Base-by-base conservation (phyloP, 2,113 vertebrate species). In the Brachyistius frenatus region DNA sequence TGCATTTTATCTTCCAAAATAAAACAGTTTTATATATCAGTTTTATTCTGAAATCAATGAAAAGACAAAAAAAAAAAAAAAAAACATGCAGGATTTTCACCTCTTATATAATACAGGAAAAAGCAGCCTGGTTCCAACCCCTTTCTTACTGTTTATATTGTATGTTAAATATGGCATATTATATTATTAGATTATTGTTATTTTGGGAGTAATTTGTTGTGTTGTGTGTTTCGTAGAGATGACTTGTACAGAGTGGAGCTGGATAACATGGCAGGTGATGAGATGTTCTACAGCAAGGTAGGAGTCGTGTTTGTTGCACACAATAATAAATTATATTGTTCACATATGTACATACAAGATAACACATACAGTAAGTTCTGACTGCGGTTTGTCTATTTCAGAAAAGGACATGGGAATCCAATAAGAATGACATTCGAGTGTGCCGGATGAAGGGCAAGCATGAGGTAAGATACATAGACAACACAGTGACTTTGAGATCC, bases 371-470 rank as follows among this genome's bases (percentile, higher is more conserved):
- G 57, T 5, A 3, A 39, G 33, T 5, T 32, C 55, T 76, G 31
- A 76, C 39, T 55, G 33, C 49, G 57, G 1, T 73, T 69, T 33
- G 5, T 80, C 73, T 41, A 53, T 87, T 53, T 36, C 91, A 99
- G 98, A 99, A 97, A 84, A 93, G 97, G 84, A 97, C 96, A 0
- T 99, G 98, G 98, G 95, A 90, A 84, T 98, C 98, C n/a, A 98
- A 97, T 86, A 96, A 97, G 82, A 96, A 97, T 0, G 97, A 99
- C 92, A 98, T 99, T 73, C 94, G 96, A 74, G 96, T 98, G 93
- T 99, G 98, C 86, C 85, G 96, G 54, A 99, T 99, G 98, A 99
- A 98, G 92, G 98, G 98, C 83, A 99, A 99, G 75, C 97, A 97
- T 0, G 97, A 99, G 96, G 97, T 99, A 87, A 52, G 50, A 65